These are phyloP conservation scores for Agelaius phoeniceus DNA, from an alignment of 2,113 vertebrate genomes.

Conservation along the genomic window DNA sequence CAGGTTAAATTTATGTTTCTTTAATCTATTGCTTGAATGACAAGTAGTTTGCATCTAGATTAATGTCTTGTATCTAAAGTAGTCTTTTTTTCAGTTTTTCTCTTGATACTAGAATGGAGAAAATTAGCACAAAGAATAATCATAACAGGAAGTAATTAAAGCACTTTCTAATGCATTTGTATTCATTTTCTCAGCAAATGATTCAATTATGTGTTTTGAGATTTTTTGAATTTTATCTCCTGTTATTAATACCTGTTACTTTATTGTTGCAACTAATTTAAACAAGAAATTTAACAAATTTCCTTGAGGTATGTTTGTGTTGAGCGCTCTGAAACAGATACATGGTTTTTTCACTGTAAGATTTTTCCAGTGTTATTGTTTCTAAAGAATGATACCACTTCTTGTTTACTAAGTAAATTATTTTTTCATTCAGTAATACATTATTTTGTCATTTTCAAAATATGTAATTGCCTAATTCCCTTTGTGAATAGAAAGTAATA, in stretches of 20 bases:
- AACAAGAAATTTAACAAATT: neutral
- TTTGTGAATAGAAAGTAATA: neutral
- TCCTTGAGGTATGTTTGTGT: neutral
- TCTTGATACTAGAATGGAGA: neutral
- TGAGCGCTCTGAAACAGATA: neutral
- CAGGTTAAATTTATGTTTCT: neutral
- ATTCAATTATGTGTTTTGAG: neutral
- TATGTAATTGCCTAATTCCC: neutral
- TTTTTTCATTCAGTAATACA: neutral
- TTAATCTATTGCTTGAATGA: neutral
- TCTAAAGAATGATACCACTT: neutral
- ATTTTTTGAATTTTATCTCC: neutral
- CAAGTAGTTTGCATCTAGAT: neutral
- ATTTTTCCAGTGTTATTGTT: neutral
- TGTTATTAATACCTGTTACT: neutral
- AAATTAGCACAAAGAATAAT: neutral
- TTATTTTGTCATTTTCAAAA: neutral
- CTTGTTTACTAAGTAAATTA: neutral
- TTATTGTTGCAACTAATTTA: neutral
- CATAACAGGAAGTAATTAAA: neutral
- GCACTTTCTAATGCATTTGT: neutral
- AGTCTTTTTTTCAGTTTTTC: neutral
- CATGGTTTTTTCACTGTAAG: neutral
- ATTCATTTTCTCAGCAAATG: neutral
- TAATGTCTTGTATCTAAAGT: neutral